These are phyloP conservation scores for Maconellicoccus hirsutus DNA, from an alignment of 1,140 invertebrate species.

Conservation along the genomic window DNA sequence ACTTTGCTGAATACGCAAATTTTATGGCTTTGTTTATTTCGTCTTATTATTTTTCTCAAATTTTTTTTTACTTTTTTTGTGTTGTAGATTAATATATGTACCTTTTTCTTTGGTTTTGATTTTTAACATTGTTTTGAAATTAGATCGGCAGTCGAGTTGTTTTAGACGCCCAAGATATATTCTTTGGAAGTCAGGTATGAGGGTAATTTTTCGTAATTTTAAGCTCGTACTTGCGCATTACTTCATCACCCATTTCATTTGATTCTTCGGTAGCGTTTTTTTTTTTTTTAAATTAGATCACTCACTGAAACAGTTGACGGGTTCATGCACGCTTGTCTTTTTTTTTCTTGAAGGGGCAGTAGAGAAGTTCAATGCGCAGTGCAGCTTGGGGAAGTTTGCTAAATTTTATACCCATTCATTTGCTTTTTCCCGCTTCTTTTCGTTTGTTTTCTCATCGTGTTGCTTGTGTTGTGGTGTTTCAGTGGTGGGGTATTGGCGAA, in stretches of 20 bases:
- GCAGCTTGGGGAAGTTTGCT: not conserved
- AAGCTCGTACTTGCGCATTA: not conserved
- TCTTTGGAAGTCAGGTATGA: conserved; percentile 17
- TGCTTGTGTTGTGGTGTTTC: too few relatives aligned
- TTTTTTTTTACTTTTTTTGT: conserved; percentile 6
- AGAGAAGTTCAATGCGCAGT: not conserved
- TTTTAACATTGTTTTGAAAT: conserved; percentile 21
- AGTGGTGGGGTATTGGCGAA: too few relatives aligned
- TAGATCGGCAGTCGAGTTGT: conserved; percentile 4
- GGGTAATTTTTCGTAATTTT: not conserved
- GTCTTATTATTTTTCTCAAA: not conserved
- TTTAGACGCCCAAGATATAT: conserved; percentile 13
- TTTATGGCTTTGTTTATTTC: not conserved
- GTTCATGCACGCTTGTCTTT: not conserved
- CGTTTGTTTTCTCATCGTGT: too few relatives aligned
- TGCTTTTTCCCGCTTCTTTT: not conserved
- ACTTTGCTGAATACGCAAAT: not conserved
- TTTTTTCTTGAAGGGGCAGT: not conserved
- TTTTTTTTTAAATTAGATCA: too few relatives aligned
- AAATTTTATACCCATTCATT: not conserved
- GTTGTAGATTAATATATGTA: not conserved
- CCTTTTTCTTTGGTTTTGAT: not conserved
- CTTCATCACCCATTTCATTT: conserved; percentile 7
- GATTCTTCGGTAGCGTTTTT: too few relatives aligned
- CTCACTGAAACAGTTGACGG: too few relatives aligned